Conservation (phyloP, 1,140 invertebrate genomes). For the Harlomillsia oculata region DNA sequence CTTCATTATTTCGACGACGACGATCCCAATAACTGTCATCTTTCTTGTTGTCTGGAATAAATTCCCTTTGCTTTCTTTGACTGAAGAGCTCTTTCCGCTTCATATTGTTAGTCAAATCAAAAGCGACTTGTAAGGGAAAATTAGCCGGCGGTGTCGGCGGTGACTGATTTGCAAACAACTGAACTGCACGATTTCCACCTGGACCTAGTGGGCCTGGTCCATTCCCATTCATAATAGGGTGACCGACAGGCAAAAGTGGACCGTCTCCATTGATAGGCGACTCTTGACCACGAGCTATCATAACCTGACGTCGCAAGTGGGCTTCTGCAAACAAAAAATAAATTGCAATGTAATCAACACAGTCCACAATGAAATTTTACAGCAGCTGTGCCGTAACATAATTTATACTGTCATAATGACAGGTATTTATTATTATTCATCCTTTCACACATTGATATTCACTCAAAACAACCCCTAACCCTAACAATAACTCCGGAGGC, state of each 20-base stretch:
- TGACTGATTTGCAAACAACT: slow-evolving; percentile 1
- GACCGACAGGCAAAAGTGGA: slow-evolving; percentile 1
- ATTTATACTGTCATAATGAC: too few species aligned
- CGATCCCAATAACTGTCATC: slow-evolving; percentile 97
- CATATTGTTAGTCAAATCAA: slow-evolving; percentile 34
- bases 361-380: too few species aligned
- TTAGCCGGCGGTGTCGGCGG: not conserved
- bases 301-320: slow-evolving; percentile 33
- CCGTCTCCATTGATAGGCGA: slow-evolving; percentile 26
- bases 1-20: slow-evolving; percentile 87
- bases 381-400: too few species aligned
- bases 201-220: not conserved
- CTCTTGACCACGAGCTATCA: slow-evolving; percentile 30
- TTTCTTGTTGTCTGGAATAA: slow-evolving; percentile 93
- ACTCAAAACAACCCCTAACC: too few species aligned
- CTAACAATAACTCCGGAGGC: too few species aligned
- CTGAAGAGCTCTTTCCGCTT: slow-evolving; percentile 62
- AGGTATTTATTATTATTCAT: too few species aligned
- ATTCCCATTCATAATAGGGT: slow-evolving; percentile 11
- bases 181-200: not conserved
- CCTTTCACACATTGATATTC: too few species aligned
- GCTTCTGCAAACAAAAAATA: slow-evolving; percentile 27
- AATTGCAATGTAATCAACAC: too few species aligned
- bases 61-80: slow-evolving; percentile 88
- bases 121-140: slow-evolving; percentile 28